These are phyloP conservation scores for Pomacea maculata DNA, from an alignment of 1,140 invertebrate species.

Conservation along the genomic window DNA sequence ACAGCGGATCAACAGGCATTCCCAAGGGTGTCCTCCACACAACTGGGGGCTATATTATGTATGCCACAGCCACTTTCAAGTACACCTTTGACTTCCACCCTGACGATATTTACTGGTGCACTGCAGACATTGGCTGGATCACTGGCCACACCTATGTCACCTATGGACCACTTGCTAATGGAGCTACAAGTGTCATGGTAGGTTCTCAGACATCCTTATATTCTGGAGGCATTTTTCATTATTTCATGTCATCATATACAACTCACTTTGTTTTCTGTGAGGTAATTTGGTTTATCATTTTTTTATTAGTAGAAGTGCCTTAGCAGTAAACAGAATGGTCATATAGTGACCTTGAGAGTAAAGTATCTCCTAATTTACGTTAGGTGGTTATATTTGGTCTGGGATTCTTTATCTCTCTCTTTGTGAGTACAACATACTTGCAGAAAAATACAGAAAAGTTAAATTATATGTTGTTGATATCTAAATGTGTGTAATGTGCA, in stretches of 20 bases:
- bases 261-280: not conserved
- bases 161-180: slow-evolving; percentile 93
- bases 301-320: not conserved
- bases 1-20: slow-evolving; percentile 92
- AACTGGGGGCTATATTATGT: slow-evolving; percentile 91
- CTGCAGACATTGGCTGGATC: slow-evolving; percentile 99
- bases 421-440: no score
- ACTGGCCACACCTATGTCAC: slow-evolving; percentile 96
- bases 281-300: not conserved
- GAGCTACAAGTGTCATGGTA: slow-evolving; percentile 75
- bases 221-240: not conserved
- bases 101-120: slow-evolving; percentile 95
- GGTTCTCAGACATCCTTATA: slow-evolving; percentile 24
- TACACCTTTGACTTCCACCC: slow-evolving; percentile 95
- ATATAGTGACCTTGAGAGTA: no score
- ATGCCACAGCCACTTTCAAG: slow-evolving; percentile 70
- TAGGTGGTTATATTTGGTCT: no score
- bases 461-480: no score
- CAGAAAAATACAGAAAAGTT: no score
- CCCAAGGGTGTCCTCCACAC: slow-evolving; percentile 97
- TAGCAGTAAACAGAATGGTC: not conserved
- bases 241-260: not conserved
- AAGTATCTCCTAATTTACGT: no score
- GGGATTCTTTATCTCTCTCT: no score
- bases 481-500: slow-evolving; percentile 57